These are phyloP conservation scores for Melanostigma gelatinosum DNA, from an alignment of 2,113 vertebrate species.

Conservation along the genomic window DNA sequence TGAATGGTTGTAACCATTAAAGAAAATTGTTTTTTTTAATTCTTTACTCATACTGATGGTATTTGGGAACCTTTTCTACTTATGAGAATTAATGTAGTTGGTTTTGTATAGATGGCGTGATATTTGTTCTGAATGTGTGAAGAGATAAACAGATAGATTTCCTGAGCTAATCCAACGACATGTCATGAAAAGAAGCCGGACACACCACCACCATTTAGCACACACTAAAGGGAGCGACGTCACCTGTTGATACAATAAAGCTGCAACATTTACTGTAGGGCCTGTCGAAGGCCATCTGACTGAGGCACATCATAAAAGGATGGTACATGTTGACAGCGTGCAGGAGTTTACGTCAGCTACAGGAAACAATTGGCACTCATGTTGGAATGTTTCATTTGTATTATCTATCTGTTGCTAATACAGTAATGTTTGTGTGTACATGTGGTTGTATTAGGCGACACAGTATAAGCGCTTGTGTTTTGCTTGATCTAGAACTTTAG, in stretches of 20 bases:
- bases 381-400: background rate
- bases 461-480: background rate
- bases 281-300: background rate
- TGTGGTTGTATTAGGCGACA: background rate
- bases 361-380: background rate
- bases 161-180: background rate
- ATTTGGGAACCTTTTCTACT: background rate
- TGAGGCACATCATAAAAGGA: background rate
- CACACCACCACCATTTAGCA: background rate
- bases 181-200: background rate
- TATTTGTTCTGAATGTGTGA: background rate
- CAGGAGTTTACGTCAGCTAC: background rate
- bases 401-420: background rate
- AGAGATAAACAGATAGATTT: background rate
- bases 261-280: background rate
- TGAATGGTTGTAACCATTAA: background rate
- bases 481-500: background rate
- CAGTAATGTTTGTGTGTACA: background rate
- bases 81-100: background rate
- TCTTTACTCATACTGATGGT: background rate
- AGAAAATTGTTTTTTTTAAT: background rate
- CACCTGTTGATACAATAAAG: background rate
- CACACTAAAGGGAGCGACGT: background rate
- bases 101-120: background rate
- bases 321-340: background rate